These are phyloP conservation scores for Platycercus adscitus DNA, from an alignment of 2,113 vertebrate genomes.

Conservation along the genomic window DNA sequence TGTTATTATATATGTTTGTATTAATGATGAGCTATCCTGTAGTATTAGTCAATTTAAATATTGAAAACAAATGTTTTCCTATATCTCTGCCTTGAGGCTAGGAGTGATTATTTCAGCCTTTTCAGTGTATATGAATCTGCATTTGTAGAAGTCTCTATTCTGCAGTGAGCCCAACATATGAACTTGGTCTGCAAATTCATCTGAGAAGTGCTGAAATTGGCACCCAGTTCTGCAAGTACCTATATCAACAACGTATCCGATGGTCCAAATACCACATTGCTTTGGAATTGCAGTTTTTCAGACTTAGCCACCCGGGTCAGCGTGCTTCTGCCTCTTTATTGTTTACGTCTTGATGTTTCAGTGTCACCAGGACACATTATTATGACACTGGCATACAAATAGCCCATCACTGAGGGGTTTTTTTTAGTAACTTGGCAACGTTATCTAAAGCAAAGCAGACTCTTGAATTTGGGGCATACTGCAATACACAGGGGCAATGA, in stretches of 20 bases:
- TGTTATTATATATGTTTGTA: background rate
- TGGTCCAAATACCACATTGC: background rate
- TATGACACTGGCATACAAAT: constrained; percentile 40
- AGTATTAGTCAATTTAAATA: constrained; percentile 11
- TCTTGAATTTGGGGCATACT: constrained; percentile 40
- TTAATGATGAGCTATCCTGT: background rate
- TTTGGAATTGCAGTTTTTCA: background rate
- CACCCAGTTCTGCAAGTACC: background rate
- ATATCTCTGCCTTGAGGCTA: constrained; percentile 2
- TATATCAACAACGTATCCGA: background rate
- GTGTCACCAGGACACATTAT: constrained; percentile 47
- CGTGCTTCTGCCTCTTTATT: background rate
- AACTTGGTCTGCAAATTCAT: background rate
- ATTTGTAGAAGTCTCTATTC: background rate
- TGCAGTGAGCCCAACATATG: background rate
- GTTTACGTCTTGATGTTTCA: constrained; percentile 34
- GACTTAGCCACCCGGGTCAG: background rate
- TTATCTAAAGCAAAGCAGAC: constrained; percentile 48
- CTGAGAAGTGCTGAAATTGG: background rate
- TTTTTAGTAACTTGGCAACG: constrained; percentile 56
- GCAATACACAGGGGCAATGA: constrained; percentile 16
- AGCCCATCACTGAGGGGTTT: background rate
- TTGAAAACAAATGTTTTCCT: constrained; percentile 34
- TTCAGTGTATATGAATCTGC: background rate
- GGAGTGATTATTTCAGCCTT: constrained; percentile 6